Base-by-base conservation (phyloP, 64 coral and sea anemone species). In the Trachythela sp. region DNA sequence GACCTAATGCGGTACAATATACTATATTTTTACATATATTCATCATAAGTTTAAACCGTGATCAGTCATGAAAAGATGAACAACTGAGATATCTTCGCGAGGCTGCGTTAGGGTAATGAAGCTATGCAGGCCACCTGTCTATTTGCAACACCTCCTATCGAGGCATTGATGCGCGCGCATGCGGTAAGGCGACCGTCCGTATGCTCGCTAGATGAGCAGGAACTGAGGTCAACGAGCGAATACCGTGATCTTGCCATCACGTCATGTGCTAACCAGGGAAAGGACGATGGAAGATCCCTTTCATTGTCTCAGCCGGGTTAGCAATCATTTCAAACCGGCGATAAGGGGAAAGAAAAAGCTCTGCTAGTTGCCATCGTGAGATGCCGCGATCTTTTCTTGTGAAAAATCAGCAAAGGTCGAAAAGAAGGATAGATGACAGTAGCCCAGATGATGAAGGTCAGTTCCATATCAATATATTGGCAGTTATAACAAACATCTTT, bases 351-450 rank as follows among this genome's bases (percentile, higher is more conserved):
- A 27, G 56, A 80, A 30, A 15, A 11, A 80, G 3, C 15, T 80
- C 13, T 15, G 27, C 26, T 80, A 35, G 75, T 80, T 15, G 75
- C 33, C 75, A 80, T 18, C 30, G 75, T 35, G 75, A 30, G 33
- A 80, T 80, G 75, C 75, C 75, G 20, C 75, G 75, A 80, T 80
- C 75, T 39, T 80, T 80, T 80, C 75, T 80, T 39, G 75, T 80
- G 2, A 80, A 80, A 39, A 80, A 80, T 37, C 75, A 80, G 9
- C 75, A 80, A 80, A 80, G 75, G 30, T 80, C 75, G 8, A 80
- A 80, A 80, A 80, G 18, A 30, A 10, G 30, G 33, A 80, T 29
- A 7, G 37, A 80, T 34, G 30, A 80, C 75, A 39, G 37, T 36
- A 39, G 37, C 33, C 75, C 31, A 35, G 30, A 80, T 37, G 30